Evolutionary conservation across 1,140 invertebrate species (phyloP), one percentile per base, ranked within the genome.

Genomic region (Bilobella aurantiaca): DNA sequence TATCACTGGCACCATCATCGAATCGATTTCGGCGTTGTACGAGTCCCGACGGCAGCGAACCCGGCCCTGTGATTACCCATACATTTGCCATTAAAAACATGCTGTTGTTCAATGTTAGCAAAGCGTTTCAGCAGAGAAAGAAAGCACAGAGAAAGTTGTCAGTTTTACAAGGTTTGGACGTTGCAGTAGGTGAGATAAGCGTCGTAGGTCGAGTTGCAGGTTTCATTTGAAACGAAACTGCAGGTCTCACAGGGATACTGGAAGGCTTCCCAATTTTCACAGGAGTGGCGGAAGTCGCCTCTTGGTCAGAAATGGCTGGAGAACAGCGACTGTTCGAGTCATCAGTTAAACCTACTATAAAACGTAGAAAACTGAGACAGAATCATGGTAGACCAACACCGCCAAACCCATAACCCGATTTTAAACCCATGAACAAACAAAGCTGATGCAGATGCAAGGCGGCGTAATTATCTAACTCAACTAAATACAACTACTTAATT

Each of bases 1-100:
- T 89, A 80, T 93, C 90, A 77, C 89, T 91, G 74, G 87, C 86
- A 58, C 85, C 85, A 78, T 93, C 90, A 77, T 92, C 90, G 76
- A 86, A 88, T 49, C 82, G 82, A 70, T 86, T 82, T 73, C 87
- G 84, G 76, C 88, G 86, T 67, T 85, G 85, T 82, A 91, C 88
- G 69, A 89, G 83, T 72, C 88, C 88, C 25, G 86, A 86, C 69
- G 86, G 86, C 73, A 69, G 37, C 12, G 89, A 89, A 62, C 89
- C 88, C 70, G 90, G 90, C 60, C 80, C 79, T 73, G 57, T 12
- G 23, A 56, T 12, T 23, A 56, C 12, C 49, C 14, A 25, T 56
- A 56, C 12, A 14, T 14, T 5, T 56, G 23, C 23, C 5, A 25
- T 5, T 5, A 56, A 56, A 25, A 25, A 23, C 25, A 23, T 56